A percentile compares a stretch with the other conserved stretches of the same genome.
These are phyloP conservation scores for Trilocha varians DNA, from an alignment of 2,888 invertebrate species.

Conservation along the genomic window DNA sequence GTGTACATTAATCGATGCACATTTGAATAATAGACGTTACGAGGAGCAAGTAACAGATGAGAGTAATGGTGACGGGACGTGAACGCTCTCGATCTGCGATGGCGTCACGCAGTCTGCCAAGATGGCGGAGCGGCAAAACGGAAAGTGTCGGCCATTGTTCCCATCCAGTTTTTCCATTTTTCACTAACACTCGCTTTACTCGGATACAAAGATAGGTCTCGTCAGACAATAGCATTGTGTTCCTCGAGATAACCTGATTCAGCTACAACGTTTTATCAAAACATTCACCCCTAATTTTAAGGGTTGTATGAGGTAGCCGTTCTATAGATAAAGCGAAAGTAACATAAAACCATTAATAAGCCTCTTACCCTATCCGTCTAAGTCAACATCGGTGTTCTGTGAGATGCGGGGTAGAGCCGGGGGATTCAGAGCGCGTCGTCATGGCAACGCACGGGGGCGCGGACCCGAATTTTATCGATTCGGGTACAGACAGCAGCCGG, in stretches of 20 bases:
- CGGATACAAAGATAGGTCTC: not conserved
- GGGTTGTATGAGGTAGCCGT: conserved; percentile 18
- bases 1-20: conserved; percentile 2
- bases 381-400: conserved; percentile 69
- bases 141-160: conserved; percentile 45
- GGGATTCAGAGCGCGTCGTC: conserved; percentile 47
- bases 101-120: conserved; percentile 72
- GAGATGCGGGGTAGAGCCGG: conserved; percentile 42
- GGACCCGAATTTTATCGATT: conserved; percentile 73
- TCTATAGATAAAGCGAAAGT: conserved; percentile 46
- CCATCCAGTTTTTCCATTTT: conserved; percentile 37
- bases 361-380: conserved; percentile 73
- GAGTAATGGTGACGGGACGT: conserved; percentile 17
- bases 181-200: conserved; percentile 15
- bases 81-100: conserved; percentile 54
- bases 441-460: conserved; percentile 63
- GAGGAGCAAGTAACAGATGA: conserved; percentile 12
- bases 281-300: not conserved
- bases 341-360: conserved; percentile 73
- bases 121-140: conserved; percentile 47
- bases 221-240: not conserved
- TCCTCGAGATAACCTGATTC: not conserved
- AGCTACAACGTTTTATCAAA: not conserved
- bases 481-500: conserved; percentile 67
- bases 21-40: conserved; percentile 15